Evolutionary conservation across 2,797 vertebrate species (phyloP).

Genomic region (Geotrypetes seraphini): DNA sequence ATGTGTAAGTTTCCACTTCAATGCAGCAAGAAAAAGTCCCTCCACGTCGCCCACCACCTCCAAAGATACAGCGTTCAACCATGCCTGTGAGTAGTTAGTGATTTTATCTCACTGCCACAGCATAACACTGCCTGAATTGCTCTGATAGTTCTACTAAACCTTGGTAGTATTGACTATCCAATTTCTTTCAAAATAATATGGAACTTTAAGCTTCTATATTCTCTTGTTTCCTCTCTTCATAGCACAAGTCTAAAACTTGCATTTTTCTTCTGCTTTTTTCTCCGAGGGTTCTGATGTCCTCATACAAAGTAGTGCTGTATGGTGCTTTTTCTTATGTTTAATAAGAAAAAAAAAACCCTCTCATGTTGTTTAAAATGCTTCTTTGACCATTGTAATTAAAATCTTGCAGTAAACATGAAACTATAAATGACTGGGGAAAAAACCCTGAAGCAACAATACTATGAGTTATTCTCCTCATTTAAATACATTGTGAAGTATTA

Average conservation of each 20-base stretch:
- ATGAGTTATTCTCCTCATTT: too few species aligned
- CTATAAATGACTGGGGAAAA: slow-evolving; percentile 27
- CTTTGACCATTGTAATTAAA: slow-evolving; percentile 30
- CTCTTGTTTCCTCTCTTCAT: slow-evolving; percentile 23
- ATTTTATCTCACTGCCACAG: slow-evolving; percentile 25
- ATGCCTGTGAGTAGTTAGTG: slow-evolving; percentile 69
- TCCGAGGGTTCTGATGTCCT: slow-evolving; percentile 14
- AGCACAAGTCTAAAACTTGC: slow-evolving; percentile 33
- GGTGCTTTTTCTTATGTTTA: background rate
- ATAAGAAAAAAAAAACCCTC: slow-evolving; percentile 5
- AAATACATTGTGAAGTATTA: too few species aligned
- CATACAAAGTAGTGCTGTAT: slow-evolving; percentile 1
- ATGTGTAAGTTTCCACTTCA: slow-evolving; percentile 60
- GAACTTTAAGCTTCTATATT: slow-evolving; percentile 29
- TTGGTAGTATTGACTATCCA: slow-evolving; percentile 27
- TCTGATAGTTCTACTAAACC: slow-evolving; percentile 49
- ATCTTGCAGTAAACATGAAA: slow-evolving; percentile 18
- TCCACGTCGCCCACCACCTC: slow-evolving; percentile 63
- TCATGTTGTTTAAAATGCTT: slow-evolving; percentile 3
- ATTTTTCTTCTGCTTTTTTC: slow-evolving; percentile 33
- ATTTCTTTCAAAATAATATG: slow-evolving; percentile 22
- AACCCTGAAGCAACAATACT: slow-evolving; percentile 9
- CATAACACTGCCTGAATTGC: slow-evolving; percentile 50
- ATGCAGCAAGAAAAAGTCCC: slow-evolving; percentile 56
- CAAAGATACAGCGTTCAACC: slow-evolving; percentile 63